These are phyloP conservation scores for Macrotis lagotis DNA, from an alignment of 2,113 vertebrate genomes.

Conservation along the genomic window DNA sequence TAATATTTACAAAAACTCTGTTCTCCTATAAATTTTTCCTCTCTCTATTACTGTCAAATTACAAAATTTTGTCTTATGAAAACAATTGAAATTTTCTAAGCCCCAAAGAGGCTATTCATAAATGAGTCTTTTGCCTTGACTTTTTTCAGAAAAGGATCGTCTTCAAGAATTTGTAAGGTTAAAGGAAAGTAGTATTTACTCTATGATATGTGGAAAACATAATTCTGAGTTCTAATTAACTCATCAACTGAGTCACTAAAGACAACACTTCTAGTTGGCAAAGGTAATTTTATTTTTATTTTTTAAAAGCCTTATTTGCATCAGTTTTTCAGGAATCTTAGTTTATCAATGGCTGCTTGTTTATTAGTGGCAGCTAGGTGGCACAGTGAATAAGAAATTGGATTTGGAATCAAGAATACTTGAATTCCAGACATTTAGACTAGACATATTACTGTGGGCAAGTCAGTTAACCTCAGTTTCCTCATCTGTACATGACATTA, in stretches of 20 bases:
- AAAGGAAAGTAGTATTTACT: slow-evolving; percentile 59
- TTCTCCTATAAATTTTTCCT: background rate
- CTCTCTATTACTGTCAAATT: background rate
- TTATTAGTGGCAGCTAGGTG: background rate
- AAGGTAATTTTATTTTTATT: background rate
- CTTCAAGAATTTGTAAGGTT: slow-evolving; percentile 58
- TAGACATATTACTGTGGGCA: background rate
- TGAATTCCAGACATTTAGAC: background rate
- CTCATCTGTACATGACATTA: background rate
- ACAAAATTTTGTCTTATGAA: slow-evolving; percentile 8
- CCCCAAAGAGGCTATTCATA: background rate
- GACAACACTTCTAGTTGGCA: background rate
- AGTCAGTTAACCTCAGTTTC: background rate
- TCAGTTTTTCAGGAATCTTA: background rate
- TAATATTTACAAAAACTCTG: background rate
- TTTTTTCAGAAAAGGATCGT: slow-evolving; percentile 57
- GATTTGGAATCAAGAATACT: background rate
- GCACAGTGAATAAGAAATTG: background rate
- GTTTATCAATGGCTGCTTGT: background rate
- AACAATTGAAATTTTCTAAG: slow-evolving; percentile 20
- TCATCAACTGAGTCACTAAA: background rate
- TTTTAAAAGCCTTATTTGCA: background rate
- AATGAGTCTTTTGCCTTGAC: slow-evolving; percentile 39
- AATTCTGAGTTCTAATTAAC: slow-evolving; percentile 53
- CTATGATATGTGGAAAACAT: background rate